phyloP scores from a whole-genome alignment of 2,113 vertebrate genomes.

The Vulpes ferrilata region DNA sequence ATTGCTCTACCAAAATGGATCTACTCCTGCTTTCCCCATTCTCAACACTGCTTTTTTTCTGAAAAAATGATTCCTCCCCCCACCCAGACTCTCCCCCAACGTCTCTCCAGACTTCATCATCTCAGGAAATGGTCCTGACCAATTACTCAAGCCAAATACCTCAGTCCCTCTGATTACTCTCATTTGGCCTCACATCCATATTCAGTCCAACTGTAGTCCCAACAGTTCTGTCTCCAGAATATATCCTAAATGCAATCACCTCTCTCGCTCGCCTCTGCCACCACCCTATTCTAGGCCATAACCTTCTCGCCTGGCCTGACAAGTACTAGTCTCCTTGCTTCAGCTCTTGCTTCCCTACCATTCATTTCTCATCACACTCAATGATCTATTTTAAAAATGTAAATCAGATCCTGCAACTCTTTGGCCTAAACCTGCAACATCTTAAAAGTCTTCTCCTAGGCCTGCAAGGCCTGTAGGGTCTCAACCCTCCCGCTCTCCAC shows the following conservation, averaged over 20 bases:
- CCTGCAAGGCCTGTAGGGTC: not conserved
- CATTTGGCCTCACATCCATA: not conserved
- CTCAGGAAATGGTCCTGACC: not conserved
- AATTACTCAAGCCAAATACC: not conserved
- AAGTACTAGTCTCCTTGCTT: not conserved
- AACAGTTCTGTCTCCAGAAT: not conserved
- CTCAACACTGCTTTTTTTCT: not conserved
- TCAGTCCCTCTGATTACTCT: not conserved
- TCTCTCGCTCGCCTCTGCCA: rapidly evolving
- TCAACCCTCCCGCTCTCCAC: not conserved
- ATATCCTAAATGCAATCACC: not conserved
- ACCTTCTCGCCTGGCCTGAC: not conserved
- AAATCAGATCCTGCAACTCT: not conserved
- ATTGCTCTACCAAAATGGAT: not conserved
- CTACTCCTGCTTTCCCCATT: not conserved
- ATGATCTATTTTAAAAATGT: not conserved
- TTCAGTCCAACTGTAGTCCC: not conserved
- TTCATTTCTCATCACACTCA: not conserved
- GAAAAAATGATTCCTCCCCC: not conserved
- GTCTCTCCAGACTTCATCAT: not conserved
- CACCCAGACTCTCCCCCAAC: not conserved
- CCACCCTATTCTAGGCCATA: not conserved
- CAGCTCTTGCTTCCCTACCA: not conserved
- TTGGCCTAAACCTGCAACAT: not conserved
- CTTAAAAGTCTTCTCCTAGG: not conserved